Percentiles rank a stretch among this genome's conserved stretches.
Evolutionary conservation across 1,140 invertebrate genomes (phyloP).

Genomic region (Drosophila athabasca): DNA sequence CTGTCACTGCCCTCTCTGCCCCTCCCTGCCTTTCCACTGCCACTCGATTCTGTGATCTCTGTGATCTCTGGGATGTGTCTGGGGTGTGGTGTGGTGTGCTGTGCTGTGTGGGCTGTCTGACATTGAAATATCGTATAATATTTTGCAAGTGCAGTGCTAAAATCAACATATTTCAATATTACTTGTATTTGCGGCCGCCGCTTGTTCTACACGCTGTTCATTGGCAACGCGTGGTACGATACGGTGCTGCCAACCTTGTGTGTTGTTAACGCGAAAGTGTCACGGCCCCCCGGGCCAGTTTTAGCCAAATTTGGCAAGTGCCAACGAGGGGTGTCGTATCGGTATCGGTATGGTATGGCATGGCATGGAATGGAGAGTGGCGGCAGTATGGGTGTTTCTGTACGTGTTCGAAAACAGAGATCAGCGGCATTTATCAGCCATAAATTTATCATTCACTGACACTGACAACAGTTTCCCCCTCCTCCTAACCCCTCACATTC

Average conservation of each 20-base stretch:
- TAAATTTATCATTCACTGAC: conserved; percentile 53
- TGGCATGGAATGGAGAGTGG: too few relatives aligned
- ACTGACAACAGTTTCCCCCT: conserved; percentile 23
- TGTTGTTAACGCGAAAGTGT: conserved; percentile 45
- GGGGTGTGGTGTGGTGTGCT: background rate
- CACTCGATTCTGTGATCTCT: too few relatives aligned
- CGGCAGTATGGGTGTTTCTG: conserved; percentile 13
- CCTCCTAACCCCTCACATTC: conserved; percentile 16
- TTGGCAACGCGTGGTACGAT: conserved; percentile 46
- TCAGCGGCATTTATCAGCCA: conserved; percentile 52
- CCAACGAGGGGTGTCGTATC: conserved; percentile 33
- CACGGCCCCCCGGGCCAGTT: conserved; percentile 46
- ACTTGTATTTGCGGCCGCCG: conserved; percentile 9
- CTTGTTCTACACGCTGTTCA: conserved; percentile 53
- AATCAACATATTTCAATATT: conserved; percentile 30
- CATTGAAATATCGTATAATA: conserved; percentile 56
- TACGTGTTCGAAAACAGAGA: conserved; percentile 28
- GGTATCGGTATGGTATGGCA: conserved; percentile 6
- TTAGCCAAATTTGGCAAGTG: conserved; percentile 64
- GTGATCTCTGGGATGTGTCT: conserved; percentile 2
- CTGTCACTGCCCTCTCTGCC: background rate
- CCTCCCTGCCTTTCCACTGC: background rate
- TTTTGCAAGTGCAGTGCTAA: conserved; percentile 43
- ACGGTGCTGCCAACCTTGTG: conserved; percentile 44
- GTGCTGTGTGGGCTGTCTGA: conserved; percentile 52